These are phyloP conservation scores for Zelleria hepariella DNA, from an alignment of 2,888 invertebrate genomes.

Conservation along the genomic window DNA sequence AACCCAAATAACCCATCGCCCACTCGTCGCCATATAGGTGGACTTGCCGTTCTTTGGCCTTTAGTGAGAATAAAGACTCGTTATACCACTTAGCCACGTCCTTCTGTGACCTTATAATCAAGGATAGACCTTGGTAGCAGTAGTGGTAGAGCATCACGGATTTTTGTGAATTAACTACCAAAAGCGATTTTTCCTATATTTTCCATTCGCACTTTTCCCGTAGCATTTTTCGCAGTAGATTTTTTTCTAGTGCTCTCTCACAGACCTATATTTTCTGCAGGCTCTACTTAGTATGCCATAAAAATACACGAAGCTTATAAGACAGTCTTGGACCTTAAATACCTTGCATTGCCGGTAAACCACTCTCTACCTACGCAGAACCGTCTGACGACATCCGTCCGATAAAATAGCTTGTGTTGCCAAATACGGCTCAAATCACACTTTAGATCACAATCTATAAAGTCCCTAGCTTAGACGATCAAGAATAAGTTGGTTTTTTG, in stretches of 20 bases:
- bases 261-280: too few species aligned
- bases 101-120: not conserved
- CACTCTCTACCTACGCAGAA: not conserved
- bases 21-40: conserved; percentile 41
- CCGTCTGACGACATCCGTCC: not conserved
- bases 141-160: too few species aligned
- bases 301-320: not conserved
- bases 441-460: too few species aligned
- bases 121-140: too few species aligned
- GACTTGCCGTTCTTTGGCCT: conserved; percentile 32
- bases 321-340: not conserved
- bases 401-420: not conserved
- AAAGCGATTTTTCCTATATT: too few species aligned
- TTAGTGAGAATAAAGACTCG: not conserved
- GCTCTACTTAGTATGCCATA: too few species aligned
- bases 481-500: too few species aligned
- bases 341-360: not conserved
- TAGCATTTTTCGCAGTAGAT: too few species aligned
- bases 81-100: not conserved
- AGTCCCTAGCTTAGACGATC: too few species aligned
- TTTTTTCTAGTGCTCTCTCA: too few species aligned
- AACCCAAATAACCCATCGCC: conserved; percentile 56
- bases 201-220: too few species aligned
- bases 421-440: not conserved
- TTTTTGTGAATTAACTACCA: too few species aligned